Conservation (phyloP, 2,888 invertebrate genomes). For the Saturnia pavonia region DNA sequence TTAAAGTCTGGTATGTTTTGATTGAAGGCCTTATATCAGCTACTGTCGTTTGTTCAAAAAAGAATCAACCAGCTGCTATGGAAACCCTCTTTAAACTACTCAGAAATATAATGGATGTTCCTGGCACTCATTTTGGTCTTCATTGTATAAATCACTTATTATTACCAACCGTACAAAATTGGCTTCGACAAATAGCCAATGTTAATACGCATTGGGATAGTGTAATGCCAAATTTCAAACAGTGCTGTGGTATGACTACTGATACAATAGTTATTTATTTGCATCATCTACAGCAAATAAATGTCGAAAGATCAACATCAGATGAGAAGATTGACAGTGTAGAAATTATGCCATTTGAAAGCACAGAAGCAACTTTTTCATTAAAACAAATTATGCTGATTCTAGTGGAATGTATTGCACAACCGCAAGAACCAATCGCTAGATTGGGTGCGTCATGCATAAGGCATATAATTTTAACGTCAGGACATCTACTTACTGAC, state of each 20-base stretch:
- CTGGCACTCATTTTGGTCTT: slow-evolving; percentile 94
- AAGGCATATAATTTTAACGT: slow-evolving; percentile 91
- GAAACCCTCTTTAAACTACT: slow-evolving; percentile 93
- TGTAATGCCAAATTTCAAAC: slow-evolving; percentile 95
- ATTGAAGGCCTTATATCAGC: slow-evolving; percentile 93
- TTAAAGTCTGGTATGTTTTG: slow-evolving; percentile 95
- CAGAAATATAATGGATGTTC: slow-evolving; percentile 88
- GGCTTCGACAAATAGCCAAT: slow-evolving; percentile 90
- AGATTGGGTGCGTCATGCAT: slow-evolving; percentile 96
- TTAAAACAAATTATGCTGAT: slow-evolving; percentile 92
- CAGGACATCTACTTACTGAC: slow-evolving; percentile 90
- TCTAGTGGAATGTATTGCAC: slow-evolving; percentile 94
- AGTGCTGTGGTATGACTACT: slow-evolving; percentile 95
- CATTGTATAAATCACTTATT: slow-evolving; percentile 96
- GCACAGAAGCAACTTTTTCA: slow-evolving; percentile 85
- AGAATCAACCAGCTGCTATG: slow-evolving; percentile 92
- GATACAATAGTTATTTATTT: slow-evolving; percentile 94
- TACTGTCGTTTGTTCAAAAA: slow-evolving; percentile 92
- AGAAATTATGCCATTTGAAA: slow-evolving; percentile 80
- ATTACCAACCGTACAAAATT: slow-evolving; percentile 95
- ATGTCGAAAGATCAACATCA: slow-evolving; percentile 60
- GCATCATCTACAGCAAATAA: slow-evolving; percentile 86
- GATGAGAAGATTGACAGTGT: slow-evolving; percentile 64
- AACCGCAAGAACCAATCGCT: slow-evolving; percentile 94
- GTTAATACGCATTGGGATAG: slow-evolving; percentile 87